Conservation (phyloP, 2,113 vertebrate species). For the Tragelaphus imberbis region DNA sequence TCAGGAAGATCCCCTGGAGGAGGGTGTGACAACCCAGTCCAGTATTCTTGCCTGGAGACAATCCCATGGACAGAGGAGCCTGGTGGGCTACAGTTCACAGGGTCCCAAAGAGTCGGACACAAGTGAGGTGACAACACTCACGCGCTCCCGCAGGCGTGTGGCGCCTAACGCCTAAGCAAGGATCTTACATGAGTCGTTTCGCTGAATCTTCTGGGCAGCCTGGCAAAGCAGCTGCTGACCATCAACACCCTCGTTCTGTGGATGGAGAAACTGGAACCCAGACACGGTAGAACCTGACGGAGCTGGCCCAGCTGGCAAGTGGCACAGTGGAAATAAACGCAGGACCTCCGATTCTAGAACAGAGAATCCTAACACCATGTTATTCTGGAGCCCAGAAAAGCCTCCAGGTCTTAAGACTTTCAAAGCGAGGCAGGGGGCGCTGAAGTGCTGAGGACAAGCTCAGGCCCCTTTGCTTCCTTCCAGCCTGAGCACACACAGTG, state of each 20-base stretch:
- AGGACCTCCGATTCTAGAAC: neutral
- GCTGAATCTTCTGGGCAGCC: neutral
- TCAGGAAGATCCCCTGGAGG: neutral
- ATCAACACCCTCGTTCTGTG: neutral
- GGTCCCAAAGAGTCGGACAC: neutral
- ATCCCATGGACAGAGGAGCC: neutral
- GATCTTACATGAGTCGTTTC: rapidly evolving
- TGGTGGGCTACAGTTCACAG: neutral
- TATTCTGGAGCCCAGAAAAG: neutral
- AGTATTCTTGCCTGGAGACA: neutral
- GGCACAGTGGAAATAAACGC: rapidly evolving
- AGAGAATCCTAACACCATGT: neutral
- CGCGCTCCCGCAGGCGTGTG: neutral
- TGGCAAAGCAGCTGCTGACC: no score
- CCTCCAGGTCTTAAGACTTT: neutral
- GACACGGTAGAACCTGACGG: rapidly evolving
- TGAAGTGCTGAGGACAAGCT: neutral
- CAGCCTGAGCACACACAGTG: rapidly evolving
- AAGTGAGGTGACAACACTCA: neutral
- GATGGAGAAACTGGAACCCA: neutral
- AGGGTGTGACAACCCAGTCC: neutral
- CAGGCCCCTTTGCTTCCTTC: neutral
- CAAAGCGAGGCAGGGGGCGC: neutral
- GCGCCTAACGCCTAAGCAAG: rapidly evolving
- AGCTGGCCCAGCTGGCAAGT: no score